Conservation (phyloP, 2,888 invertebrate species). For the Leptopilina myrica region DNA sequence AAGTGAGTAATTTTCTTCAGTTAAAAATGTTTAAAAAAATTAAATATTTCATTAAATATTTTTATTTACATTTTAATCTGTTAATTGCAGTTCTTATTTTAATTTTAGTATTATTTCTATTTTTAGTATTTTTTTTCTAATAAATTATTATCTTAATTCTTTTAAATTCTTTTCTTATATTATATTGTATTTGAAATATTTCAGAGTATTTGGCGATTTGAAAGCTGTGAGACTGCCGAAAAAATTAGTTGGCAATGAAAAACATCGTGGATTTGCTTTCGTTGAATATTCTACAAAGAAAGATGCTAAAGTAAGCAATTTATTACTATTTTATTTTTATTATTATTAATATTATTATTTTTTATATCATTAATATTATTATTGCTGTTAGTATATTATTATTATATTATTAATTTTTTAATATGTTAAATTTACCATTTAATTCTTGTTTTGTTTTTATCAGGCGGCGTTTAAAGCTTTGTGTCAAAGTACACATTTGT, state of each 20-base stretch:
- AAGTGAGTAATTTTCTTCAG: constrained; percentile 80
- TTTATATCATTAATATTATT: no score
- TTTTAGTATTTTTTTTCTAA: no score
- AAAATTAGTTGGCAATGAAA: constrained; percentile 88
- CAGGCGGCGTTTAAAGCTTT: constrained; percentile 94
- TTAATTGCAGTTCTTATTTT: no score
- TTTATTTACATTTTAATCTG: no score
- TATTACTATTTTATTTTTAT: not conserved
- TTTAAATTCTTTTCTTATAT: no score
- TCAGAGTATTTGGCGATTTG: constrained; percentile 94
- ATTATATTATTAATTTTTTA: no score
- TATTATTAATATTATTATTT: constrained; percentile 12
- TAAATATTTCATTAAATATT: not conserved
- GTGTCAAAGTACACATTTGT: constrained; percentile 98
- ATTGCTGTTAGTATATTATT: no score
- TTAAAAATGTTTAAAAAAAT: constrained; percentile 38
- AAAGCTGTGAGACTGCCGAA: constrained; percentile 93
- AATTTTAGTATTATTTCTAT: no score
- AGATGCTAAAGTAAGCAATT: constrained; percentile 89
- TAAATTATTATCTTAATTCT: no score
- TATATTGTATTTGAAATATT: constrained; percentile 60
- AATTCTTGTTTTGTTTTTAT: constrained; percentile 55
- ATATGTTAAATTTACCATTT: no score
- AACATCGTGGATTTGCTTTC: constrained; percentile 97
- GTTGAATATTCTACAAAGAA: constrained; percentile 93